Percentiles rank a stretch among this genome's conserved stretches.
Conservation (phyloP, 2,888 invertebrate species). For the Pemphredon lugubris region DNA sequence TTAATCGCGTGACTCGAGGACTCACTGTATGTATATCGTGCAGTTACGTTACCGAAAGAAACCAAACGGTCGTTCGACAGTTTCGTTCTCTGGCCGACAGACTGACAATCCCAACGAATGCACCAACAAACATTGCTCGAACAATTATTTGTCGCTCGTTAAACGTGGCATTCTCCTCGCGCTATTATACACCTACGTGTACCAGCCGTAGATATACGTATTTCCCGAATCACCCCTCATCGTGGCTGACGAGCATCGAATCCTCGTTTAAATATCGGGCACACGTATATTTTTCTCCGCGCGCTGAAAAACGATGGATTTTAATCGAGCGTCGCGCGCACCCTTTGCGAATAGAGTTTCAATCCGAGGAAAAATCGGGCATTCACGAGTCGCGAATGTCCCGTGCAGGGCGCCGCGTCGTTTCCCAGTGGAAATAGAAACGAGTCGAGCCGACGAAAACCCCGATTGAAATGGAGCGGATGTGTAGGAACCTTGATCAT, state of each 20-base stretch:
- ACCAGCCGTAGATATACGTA: too few relatives aligned
- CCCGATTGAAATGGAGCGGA: slow-evolving; percentile 36
- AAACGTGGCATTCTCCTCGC: too few relatives aligned
- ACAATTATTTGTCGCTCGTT: too few relatives aligned
- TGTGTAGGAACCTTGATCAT: slow-evolving; percentile 37
- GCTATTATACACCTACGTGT: too few relatives aligned
- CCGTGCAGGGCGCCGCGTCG: too few relatives aligned
- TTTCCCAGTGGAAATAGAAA: background rate
- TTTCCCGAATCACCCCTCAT: background rate
- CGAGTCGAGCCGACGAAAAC: slow-evolving; percentile 6
- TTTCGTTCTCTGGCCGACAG: too few relatives aligned
- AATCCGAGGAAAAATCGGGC: slow-evolving; percentile 56
- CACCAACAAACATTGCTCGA: too few relatives aligned
- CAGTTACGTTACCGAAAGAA: too few relatives aligned
- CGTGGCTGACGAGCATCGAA: background rate
- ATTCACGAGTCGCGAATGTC: slow-evolving; percentile 25
- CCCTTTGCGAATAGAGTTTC: slow-evolving; percentile 43
- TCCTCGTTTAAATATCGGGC: background rate
- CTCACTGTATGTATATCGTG: too few relatives aligned
- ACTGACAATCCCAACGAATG: too few relatives aligned
- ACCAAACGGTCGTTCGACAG: too few relatives aligned
- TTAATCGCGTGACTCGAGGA: too few relatives aligned
- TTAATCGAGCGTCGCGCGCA: slow-evolving; percentile 53
- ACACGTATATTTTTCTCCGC: background rate
- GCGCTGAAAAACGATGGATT: slow-evolving; percentile 47